A percentile compares a stretch with the other conserved stretches of the same genome.
Conservation (phyloP, 2,797 vertebrate genomes). For the Pangasius djambal region DNA sequence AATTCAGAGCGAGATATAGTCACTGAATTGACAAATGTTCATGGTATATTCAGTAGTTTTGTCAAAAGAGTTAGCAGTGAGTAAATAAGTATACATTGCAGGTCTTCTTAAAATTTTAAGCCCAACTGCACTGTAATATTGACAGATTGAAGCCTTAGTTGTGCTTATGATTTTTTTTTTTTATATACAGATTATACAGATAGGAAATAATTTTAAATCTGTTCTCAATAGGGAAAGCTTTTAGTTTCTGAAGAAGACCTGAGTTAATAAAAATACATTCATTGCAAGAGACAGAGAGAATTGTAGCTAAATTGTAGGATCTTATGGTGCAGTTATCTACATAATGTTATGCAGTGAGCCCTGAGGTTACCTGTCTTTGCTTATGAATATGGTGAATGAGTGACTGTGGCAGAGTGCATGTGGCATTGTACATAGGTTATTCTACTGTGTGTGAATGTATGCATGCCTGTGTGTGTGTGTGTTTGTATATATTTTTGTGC, state of each 20-base stretch:
- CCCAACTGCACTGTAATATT: neutral
- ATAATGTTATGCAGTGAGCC: conserved; percentile 1
- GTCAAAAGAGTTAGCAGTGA: neutral
- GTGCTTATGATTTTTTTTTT: neutral
- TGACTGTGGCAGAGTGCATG: neutral
- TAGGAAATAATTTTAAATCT: neutral
- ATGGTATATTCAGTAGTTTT: neutral
- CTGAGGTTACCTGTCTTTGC: neutral
- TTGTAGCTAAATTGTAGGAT: neutral
- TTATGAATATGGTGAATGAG: neutral
- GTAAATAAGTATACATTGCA: neutral
- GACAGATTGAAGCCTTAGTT: neutral
- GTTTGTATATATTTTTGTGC: conserved; percentile 2
- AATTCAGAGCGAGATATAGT: neutral
- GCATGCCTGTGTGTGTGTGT: conserved; percentile 5
- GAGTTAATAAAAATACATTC: neutral
- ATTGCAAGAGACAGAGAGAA: neutral
- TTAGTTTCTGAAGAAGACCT: neutral
- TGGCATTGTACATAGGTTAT: neutral
- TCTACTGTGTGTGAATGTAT: neutral
- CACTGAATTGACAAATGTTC: neutral
- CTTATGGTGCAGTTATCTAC: neutral
- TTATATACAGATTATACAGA: neutral
- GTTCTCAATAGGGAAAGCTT: neutral
- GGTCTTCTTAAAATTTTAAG: neutral